Conservation (phyloP, 2,797 vertebrate species). For the Micrastur ruficollis region DNA sequence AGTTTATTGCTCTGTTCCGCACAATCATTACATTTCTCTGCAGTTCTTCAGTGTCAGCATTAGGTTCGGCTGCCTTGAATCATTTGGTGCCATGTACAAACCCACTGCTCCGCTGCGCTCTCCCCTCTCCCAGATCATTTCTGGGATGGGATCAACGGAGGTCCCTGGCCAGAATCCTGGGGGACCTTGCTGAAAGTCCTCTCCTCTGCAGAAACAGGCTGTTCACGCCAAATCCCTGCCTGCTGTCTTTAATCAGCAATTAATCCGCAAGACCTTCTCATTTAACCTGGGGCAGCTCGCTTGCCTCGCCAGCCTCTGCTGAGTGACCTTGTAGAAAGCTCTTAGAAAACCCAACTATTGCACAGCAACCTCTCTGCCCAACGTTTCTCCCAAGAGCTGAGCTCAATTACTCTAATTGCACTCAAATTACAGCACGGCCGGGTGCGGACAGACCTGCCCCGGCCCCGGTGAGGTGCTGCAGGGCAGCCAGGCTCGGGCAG, state of each 20-base stretch:
- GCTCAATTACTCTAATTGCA: neutral
- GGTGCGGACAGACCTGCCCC: neutral
- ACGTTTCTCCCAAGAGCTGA: neutral
- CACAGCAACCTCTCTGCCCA: neutral
- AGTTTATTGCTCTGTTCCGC: neutral
- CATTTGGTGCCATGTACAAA: neutral
- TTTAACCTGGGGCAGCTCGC: neutral
- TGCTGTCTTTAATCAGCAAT: neutral
- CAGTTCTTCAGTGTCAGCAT: neutral
- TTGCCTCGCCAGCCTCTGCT: neutral
- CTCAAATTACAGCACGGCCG: fast-evolving
- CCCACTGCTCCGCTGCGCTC: neutral
- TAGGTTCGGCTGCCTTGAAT: neutral
- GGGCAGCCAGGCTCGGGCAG: neutral
- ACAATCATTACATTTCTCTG: neutral
- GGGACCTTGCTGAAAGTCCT: neutral
- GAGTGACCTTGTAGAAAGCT: neutral
- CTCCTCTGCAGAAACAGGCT: neutral
- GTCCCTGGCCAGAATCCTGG: neutral
- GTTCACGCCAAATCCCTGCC: neutral
- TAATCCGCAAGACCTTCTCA: neutral
- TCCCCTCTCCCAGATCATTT: neutral
- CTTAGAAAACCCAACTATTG: neutral
- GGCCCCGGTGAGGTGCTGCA: fast-evolving
- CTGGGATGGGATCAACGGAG: neutral